Evolutionary conservation across 1,140 invertebrate species (phyloP).

Genomic region (Macrotrachela quadricornifera): DNA sequence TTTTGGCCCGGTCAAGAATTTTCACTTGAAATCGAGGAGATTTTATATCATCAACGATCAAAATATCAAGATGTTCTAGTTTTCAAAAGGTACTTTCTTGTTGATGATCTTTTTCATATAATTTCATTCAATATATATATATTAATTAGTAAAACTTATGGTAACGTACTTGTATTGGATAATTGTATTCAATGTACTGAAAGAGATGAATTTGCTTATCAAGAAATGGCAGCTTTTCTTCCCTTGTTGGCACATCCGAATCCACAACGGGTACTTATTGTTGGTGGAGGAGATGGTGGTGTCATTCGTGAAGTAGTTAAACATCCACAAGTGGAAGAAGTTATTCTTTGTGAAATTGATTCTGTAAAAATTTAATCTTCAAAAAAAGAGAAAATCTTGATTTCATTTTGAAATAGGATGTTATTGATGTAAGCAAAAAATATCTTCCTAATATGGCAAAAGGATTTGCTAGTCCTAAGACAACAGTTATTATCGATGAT

Average conservation of each 20-base stretch:
- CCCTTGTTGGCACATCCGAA: slow-evolving; percentile 70
- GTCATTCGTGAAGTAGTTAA: slow-evolving; percentile 80
- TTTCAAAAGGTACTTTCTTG: slow-evolving; percentile 40
- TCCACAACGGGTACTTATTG: slow-evolving; percentile 74
- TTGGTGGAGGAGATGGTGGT: slow-evolving; percentile 90
- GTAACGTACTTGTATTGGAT: slow-evolving; percentile 68
- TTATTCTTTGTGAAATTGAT: slow-evolving; percentile 87
- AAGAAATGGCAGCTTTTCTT: slow-evolving; percentile 90
- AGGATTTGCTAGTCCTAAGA: slow-evolving; percentile 59
- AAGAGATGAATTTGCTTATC: slow-evolving; percentile 85
- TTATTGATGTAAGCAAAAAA: slow-evolving; percentile 72
- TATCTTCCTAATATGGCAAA: slow-evolving; percentile 70
- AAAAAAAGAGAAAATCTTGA: neutral
- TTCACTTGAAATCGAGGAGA: slow-evolving; percentile 61
- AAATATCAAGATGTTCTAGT: slow-evolving; percentile 70
- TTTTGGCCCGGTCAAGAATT: slow-evolving; percentile 76
- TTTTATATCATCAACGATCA: slow-evolving; percentile 59
- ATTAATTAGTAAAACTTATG: slow-evolving; percentile 52
- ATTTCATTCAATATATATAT: slow-evolving; percentile 11
- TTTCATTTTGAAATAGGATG: slow-evolving; percentile 30
- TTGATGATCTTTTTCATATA: neutral
- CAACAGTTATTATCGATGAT: slow-evolving; percentile 64
- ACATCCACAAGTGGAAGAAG: slow-evolving; percentile 61
- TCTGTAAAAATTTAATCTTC: slow-evolving; percentile 24
- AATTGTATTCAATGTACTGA: slow-evolving; percentile 91